Conservation (phyloP, 1,140 invertebrate genomes). For the Musca vetustissima region DNA sequence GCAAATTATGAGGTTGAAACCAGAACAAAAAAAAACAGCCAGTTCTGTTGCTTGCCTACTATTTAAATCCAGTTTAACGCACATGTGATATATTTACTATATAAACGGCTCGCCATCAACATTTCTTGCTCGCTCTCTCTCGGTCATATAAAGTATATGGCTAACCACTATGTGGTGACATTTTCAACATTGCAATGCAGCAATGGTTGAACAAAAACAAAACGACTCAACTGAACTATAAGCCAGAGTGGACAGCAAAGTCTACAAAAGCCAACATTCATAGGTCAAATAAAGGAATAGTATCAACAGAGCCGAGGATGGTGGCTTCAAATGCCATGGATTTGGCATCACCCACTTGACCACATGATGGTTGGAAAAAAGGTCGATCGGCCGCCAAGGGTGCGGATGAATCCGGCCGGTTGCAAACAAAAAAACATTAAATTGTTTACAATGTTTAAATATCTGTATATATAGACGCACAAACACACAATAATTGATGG, state of each 20-base stretch:
- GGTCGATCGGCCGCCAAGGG: no score
- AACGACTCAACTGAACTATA: not conserved
- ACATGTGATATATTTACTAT: slow-evolving; percentile 19
- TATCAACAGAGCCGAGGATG: not conserved
- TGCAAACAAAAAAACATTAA: not conserved
- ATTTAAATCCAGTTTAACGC: slow-evolving; percentile 12
- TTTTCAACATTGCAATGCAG: slow-evolving; percentile 8
- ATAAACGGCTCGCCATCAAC: no score
- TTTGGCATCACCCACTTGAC: slow-evolving; percentile 23
- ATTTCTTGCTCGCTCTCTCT: no score
- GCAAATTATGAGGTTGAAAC: no score
- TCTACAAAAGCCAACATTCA: slow-evolving; percentile 17
- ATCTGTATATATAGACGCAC: not conserved
- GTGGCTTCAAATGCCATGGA: not conserved
- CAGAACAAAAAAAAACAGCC: no score
- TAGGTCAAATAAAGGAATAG: slow-evolving; percentile 14
- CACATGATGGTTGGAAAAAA: slow-evolving; percentile 1
- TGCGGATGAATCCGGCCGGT: no score
- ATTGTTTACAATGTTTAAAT: slow-evolving; percentile 1
- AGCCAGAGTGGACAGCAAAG: not conserved
- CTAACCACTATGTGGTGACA: slow-evolving; percentile 22
- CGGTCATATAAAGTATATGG: slow-evolving; percentile 23
- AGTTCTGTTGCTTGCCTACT: no score
- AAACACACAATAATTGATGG: no score
- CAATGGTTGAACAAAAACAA: not conserved